Conservation (phyloP, 1,140 invertebrate genomes). For the Diachasma alloeum region DNA sequence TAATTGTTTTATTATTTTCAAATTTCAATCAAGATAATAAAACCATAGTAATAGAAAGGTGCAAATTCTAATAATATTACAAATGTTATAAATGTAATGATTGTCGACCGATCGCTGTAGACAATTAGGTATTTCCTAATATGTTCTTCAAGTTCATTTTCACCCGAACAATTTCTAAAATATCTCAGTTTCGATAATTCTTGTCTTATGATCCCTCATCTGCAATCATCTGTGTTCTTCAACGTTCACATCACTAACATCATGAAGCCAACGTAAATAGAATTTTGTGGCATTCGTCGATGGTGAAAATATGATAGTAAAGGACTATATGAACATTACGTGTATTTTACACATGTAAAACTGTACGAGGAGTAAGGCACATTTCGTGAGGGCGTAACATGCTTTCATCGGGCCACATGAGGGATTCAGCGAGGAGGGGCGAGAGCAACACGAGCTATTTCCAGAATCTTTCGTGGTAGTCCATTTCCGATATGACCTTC, state of each 20-base stretch:
- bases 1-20: too few species aligned
- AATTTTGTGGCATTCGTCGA: neutral
- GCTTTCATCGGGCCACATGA: neutral
- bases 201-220: too few species aligned
- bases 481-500: slow-evolving; percentile 29
- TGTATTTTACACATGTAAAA: neutral
- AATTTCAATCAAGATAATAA: too few species aligned
- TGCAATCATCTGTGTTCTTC: neutral
- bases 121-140: too few species aligned
- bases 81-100: too few species aligned
- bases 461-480: slow-evolving; percentile 26
- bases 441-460: slow-evolving; percentile 22
- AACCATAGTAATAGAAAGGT: too few species aligned
- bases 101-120: too few species aligned
- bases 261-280: neutral
- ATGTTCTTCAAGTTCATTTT: too few species aligned
- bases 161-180: too few species aligned
- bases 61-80: too few species aligned
- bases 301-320: neutral
- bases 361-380: neutral
- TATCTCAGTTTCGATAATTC: too few species aligned
- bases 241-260: neutral
- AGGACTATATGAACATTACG: neutral
- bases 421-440: neutral
- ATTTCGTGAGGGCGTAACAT: neutral